Evolutionary conservation across 2,797 vertebrate species (phyloP).

Genomic region (Apodemus agrarius): DNA sequence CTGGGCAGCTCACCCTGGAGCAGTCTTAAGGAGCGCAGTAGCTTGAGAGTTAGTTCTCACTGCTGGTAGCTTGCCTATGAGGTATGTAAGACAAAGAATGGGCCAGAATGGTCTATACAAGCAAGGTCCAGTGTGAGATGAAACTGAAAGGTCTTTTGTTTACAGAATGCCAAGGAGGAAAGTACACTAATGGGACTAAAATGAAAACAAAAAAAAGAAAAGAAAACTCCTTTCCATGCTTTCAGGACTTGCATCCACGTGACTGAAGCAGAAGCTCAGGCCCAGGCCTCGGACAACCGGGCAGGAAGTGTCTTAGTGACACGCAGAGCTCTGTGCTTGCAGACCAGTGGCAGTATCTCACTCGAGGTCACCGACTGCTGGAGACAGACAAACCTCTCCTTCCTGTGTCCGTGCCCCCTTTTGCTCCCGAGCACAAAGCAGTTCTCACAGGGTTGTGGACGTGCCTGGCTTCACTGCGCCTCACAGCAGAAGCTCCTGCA

Average conservation of each 20-base stretch:
- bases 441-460: conserved; percentile 65
- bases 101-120: not conserved
- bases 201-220: not conserved
- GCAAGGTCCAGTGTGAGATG: not conserved
- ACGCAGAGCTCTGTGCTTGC: not conserved
- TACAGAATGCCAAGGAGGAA: not conserved
- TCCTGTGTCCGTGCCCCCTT: conserved; percentile 80
- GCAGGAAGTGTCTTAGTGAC: not conserved
- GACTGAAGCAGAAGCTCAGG: not conserved
- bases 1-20: not conserved
- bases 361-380: conserved; percentile 70
- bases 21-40: not conserved
- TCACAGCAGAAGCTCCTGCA: conserved; percentile 54
- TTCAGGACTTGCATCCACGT: not conserved
- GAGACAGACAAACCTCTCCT: conserved; percentile 82
- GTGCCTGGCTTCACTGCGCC: conserved; percentile 79
- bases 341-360: not conserved
- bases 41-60: not conserved
- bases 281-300: not conserved
- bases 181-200: not conserved
- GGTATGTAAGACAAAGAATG: not conserved
- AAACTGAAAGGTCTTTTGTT: not conserved
- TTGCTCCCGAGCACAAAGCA: not conserved
- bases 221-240: not conserved
- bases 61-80: not conserved